These are phyloP conservation scores for Plebejus anna DNA, from an alignment of 2,888 invertebrate species.

Conservation along the genomic window DNA sequence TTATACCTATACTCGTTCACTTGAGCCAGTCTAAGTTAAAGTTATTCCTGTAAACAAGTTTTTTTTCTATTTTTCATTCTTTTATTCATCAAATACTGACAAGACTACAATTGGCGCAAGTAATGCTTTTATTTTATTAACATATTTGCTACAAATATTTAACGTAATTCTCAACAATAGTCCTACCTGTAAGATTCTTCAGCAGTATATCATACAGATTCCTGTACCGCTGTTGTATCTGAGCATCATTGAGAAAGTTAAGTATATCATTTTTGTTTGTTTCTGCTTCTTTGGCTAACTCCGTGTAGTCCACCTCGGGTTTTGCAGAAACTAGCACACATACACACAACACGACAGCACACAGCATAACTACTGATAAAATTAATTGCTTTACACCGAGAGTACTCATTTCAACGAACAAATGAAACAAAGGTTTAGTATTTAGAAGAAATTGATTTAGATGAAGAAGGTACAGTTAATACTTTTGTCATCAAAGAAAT, in stretches of 20 bases:
- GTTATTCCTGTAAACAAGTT: too few relatives aligned
- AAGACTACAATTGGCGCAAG: too few relatives aligned
- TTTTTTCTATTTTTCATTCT: too few relatives aligned
- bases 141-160: too few relatives aligned
- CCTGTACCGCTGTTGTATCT: constrained; percentile 55
- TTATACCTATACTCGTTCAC: too few relatives aligned
- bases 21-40: too few relatives aligned
- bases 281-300: constrained; percentile 59
- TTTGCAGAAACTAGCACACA: constrained; percentile 32
- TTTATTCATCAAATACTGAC: too few relatives aligned
- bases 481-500: neutral
- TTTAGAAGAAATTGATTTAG: too few relatives aligned
- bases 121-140: too few relatives aligned
- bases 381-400: neutral
- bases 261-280: constrained; percentile 57
- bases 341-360: neutral
- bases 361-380: constrained; percentile 14
- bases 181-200: constrained; percentile 52
- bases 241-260: constrained; percentile 54
- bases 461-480: too few relatives aligned
- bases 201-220: constrained; percentile 54
- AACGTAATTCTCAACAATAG: neutral
- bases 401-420: neutral
- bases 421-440: neutral
- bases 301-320: constrained; percentile 57